Base-by-base conservation (phyloP, 2,113 vertebrate genomes). In the Corynorhinus townsendii region DNA sequence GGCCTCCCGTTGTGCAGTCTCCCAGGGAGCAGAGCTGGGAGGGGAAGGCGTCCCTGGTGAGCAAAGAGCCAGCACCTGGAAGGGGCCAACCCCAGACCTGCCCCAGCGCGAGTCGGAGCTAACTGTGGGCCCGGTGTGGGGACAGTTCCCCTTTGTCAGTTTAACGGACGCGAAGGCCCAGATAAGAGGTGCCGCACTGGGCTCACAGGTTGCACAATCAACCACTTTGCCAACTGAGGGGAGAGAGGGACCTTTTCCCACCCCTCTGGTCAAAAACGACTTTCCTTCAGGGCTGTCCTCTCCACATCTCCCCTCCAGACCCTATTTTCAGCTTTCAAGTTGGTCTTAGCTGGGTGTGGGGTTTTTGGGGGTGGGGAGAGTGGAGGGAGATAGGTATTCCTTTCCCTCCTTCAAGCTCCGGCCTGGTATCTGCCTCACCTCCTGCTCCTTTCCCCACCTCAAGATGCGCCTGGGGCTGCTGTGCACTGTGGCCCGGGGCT, bases 161-260 rank as follows among this genome's bases (percentile, higher is more conserved):
- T 96, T 96, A 96, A 97, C 97, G 26, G 95, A 72, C 89, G 56
- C 12, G 94, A 80, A 84, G 76, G 35, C 80, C 73, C 94, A 87
- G 91, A 95, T 91, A 81, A 95, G 96, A 88, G 33, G 62, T 7
- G 38, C 80, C 11, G 22, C 59, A 75, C 76, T 4, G 7, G 68
- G 86, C 56, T 2, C 72, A 0, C 52, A n/a, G 80, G 89, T 97
- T 96, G 91, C 93, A 87, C 96, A 96, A 95, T 54, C 89, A 90
- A 94, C 95, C 96, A 77, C 96, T 22, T 24, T 43, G 89, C 84
- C 89, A 73, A 56, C 69, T 0, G 45, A 54, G 86, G 85, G 92
- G 54, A 62, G 68, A 80, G 68, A 59, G 7, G n/a, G 52, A 17
- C 26, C 89, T 83, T 64, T 69, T 69, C 62, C 71, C 54, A 2